Evolutionary conservation across 2,888 invertebrate genomes (phyloP), one percentile per base, ranked within the genome.

Genomic region (Cabera pusaria): DNA sequence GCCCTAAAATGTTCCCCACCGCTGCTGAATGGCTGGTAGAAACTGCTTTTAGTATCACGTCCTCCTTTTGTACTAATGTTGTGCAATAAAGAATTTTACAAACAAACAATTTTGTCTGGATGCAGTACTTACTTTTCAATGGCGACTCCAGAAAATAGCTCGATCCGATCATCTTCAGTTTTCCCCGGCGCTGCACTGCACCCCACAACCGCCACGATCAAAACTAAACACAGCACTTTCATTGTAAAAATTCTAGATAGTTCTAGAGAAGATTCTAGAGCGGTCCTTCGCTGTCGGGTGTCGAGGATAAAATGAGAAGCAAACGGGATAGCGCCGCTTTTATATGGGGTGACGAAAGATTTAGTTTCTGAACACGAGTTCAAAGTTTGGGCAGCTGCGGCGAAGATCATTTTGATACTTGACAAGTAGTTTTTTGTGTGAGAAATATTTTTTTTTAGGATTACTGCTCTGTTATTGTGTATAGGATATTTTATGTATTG

Each of bases 111-210:
- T 14, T 14, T 14, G 4, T 14, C 4, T 14, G 14, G 14, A 14
- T 14, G n/a, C 14, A 4, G 12, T 12, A 80, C 84, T 83, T 49
- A 83, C 83, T 76, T 75, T 53, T 87, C 84, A 53, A 88, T 81
- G 5, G 83, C 80, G 1, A 88, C 86, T 46, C 88, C 88, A 1
- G 84, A 78, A 26, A 88, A 83, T 7, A 88, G 58, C 37, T 88
- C 86, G 3, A 87, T 63, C 49, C 56, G 74, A 1, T 84, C 78
- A 6, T 81, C 77, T 38, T 79, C 80, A 5, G 31, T 55, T 0
- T 48, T 31, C 6, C 82, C 83, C 0, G 85, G 83, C 0, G 87
- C 87, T 1, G 81, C 87, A 39, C 65, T 63, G 66, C 81, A 79
- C 36, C 66, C 72, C 29, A 70, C 77, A 31, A 79, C 70, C 1